A percentile compares a stretch with the other conserved stretches of the same genome.
Conservation (phyloP, 2,113 vertebrate species). For the Willisornis vidua region DNA sequence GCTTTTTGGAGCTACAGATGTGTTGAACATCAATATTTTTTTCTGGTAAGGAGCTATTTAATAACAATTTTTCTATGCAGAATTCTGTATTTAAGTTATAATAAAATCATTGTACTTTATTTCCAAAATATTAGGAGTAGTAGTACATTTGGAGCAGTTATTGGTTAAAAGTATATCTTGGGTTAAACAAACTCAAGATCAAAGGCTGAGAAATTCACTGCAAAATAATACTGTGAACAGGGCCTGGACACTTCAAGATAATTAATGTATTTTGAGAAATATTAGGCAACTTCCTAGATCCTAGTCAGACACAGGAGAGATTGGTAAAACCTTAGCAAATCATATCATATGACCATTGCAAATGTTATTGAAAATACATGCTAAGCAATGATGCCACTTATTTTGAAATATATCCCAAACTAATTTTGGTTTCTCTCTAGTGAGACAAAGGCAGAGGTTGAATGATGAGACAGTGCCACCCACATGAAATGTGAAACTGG, state of each 20-base stretch:
- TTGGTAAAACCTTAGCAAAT: not conserved
- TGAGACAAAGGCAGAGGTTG: not conserved
- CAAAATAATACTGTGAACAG: not conserved
- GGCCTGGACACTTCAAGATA: not conserved
- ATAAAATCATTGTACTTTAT: not conserved
- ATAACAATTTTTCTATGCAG: not conserved
- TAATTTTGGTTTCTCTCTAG: not conserved
- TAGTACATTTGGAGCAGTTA: not conserved
- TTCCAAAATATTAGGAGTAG: not conserved
- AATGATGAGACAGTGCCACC: not conserved
- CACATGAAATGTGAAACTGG: not conserved
- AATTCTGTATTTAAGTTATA: not conserved
- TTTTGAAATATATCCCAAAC: not conserved
- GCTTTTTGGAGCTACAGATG: not conserved
- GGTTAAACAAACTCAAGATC: not conserved
- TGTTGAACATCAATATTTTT: not conserved
- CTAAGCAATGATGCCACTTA: not conserved
- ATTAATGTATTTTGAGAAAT: not conserved
- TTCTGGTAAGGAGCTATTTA: not conserved
- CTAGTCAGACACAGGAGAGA: not conserved
- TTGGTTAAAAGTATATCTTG: not conserved
- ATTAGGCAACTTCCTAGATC: not conserved
- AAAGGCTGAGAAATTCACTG: not conserved
- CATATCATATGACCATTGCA: not conserved
- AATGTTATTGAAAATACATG: not conserved